These are phyloP conservation scores for Argopecten irradians DNA, from an alignment of 1,140 invertebrate species.

Conservation along the genomic window DNA sequence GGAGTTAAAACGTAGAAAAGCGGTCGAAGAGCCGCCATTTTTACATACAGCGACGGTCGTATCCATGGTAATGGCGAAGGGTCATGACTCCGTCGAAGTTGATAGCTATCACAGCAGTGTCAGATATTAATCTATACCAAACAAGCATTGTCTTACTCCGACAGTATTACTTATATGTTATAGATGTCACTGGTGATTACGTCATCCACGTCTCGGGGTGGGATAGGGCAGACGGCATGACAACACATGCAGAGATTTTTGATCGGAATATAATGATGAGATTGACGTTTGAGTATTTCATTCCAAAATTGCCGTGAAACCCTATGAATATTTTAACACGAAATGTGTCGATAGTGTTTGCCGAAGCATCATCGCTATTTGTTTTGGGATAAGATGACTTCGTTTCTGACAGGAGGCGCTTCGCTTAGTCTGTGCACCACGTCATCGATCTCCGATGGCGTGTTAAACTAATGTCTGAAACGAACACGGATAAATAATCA, in stretches of 20 bases:
- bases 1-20: not conserved
- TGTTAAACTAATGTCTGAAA: not conserved
- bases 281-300: not conserved
- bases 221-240: not conserved
- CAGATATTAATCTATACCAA: not conserved
- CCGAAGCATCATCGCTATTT: constrained; percentile 1
- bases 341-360: not conserved
- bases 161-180: not conserved
- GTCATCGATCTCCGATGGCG: not conserved
- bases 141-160: not conserved
- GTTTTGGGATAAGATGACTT: not conserved
- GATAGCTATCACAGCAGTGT: not conserved
- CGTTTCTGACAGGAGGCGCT: not conserved
- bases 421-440: not conserved
- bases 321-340: constrained; percentile 6
- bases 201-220: not conserved
- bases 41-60: not conserved
- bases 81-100: not conserved
- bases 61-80: not conserved
- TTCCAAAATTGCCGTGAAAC: constrained; percentile 15
- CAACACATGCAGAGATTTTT: not conserved
- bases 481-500: not conserved
- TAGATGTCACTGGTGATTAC: not conserved
- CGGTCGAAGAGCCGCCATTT: not conserved
- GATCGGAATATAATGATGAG: constrained; percentile 21